Base-by-base conservation (phyloP, 2,797 vertebrate species). In the Sebastes baramenuke region DNA sequence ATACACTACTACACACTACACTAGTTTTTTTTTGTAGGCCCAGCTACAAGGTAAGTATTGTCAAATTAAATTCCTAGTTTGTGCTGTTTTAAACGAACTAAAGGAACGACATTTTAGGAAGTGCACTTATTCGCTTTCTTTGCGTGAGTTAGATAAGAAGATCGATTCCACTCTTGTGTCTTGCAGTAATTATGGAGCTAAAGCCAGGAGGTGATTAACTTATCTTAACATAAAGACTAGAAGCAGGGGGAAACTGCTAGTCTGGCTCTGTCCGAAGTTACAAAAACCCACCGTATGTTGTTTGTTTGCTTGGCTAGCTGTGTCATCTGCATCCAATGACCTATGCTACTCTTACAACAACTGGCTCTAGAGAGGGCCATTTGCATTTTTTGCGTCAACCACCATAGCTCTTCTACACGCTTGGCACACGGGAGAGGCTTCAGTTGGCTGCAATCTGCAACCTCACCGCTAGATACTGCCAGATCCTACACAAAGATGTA, bases 401-500 rank as follows among this genome's bases (percentile, higher is more conserved):
- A 46, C 7, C 42, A 3, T 0, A 18, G 42, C 0, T 46, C 16
- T 46, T 46, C 42, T 18, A 46, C 1, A 46, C 42, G 16, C 16
- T 18, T 18, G 16, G 42, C 42, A 46, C 42, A 18, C 1, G 42
- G 16, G 16, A 46, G 16, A 46, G 3, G 16, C 42, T 46, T 46
- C 42, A 46, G 6, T 46, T 46, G 42, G 0, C 42, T 46, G 42
- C 16, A 46, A 46, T 46, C 42, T 18, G 16, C 42, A 0, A 46
- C 16, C 6, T 46, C 16, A 46, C 16, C 42, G 0, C 42, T 18
- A 46, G 42, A 46, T 46, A 46, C 16, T 0, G 0, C 42, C 42
- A 18, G 42, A 46, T 46, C 42, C 38, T 42, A 42, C 38, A 42
- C 38, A 42, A 24, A 64, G 22, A 32, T 38, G 61, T 24, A 2